Evolutionary conservation across 1,140 invertebrate species (phyloP).

Genomic region (Apolygus lucorum): DNA sequence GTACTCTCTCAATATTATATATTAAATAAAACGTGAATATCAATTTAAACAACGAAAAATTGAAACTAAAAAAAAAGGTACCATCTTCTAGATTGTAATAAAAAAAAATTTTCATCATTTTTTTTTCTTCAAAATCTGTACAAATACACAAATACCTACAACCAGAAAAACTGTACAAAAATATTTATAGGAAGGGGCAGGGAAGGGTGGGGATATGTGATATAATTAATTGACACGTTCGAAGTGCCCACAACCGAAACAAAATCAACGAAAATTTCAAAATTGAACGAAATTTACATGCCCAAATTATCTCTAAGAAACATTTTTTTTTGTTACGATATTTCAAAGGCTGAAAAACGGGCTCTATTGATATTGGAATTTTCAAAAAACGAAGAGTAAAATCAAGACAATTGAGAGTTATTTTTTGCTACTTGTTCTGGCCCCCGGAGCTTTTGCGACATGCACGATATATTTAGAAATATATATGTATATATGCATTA

Average conservation of each 20-base stretch:
- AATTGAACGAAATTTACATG: not conserved
- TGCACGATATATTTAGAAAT: conserved; percentile 10
- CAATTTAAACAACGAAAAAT: too few relatives aligned
- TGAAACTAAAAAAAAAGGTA: too few relatives aligned
- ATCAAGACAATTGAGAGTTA: not conserved
- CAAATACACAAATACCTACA: conserved; percentile 27
- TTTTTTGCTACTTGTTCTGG: conserved; percentile 9
- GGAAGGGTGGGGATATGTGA: not conserved
- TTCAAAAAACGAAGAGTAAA: not conserved
- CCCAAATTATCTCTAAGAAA: not conserved
- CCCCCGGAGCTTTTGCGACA: conserved; percentile 13
- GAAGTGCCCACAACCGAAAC: conserved; percentile 20
- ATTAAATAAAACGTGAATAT: too few relatives aligned
- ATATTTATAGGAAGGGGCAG: conserved; percentile 14
- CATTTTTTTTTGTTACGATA: not conserved
- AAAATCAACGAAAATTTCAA: not conserved
- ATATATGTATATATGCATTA: not conserved
- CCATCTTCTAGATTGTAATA: too few relatives aligned
- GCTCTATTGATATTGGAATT: not conserved
- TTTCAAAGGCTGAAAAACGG: not conserved
- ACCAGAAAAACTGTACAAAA: conserved; percentile 25
- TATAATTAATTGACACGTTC: conserved; percentile 22
- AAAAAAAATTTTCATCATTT: too few relatives aligned
- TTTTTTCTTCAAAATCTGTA: conserved; percentile 19
- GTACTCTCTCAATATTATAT: conserved; percentile 29